Percentiles rank a stretch among this genome's conserved stretches.
These are phyloP conservation scores for Periphyllus acericola DNA, from an alignment of 2,888 invertebrate species.

Conservation along the genomic window DNA sequence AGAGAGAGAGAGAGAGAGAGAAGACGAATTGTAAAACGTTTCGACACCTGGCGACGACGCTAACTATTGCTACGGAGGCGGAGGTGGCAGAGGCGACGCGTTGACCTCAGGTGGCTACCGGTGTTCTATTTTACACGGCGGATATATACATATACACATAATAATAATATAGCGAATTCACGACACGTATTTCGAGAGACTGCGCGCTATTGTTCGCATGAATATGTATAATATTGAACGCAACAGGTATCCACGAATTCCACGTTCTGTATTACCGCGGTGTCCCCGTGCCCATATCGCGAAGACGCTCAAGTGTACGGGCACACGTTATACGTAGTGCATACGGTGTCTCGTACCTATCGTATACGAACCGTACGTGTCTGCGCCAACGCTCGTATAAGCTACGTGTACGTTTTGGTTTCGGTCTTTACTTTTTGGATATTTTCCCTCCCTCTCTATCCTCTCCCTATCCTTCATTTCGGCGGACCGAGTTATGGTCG, in stretches of 20 bases:
- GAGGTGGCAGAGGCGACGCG: background rate
- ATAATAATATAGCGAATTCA: slow-evolving; percentile 31
- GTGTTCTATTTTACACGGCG: slow-evolving; percentile 34
- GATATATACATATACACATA: background rate
- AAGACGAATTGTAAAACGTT: background rate
- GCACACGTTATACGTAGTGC: too few species aligned
- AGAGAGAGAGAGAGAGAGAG: background rate
- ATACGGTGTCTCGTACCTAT: background rate
- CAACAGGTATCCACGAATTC: slow-evolving; percentile 58
- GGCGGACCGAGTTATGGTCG: slow-evolving; percentile 54
- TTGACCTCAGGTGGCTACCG: slow-evolving; percentile 49
- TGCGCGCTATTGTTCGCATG: slow-evolving; percentile 14
- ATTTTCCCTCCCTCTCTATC: background rate
- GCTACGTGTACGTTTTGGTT: background rate
- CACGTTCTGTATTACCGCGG: slow-evolving; percentile 11
- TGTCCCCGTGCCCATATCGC: slow-evolving; percentile 3
- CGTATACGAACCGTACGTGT: background rate
- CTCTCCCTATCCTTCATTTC: background rate
- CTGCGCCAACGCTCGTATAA: background rate
- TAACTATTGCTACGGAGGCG: background rate
- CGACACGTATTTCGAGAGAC: slow-evolving; percentile 21
- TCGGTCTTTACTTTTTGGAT: slow-evolving; percentile 11
- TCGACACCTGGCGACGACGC: background rate
- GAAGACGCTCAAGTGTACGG: slow-evolving; percentile 9
- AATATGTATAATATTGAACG: background rate